These are phyloP conservation scores for Aegithalos caudatus DNA, from an alignment of 2,113 vertebrate genomes.

Conservation along the genomic window DNA sequence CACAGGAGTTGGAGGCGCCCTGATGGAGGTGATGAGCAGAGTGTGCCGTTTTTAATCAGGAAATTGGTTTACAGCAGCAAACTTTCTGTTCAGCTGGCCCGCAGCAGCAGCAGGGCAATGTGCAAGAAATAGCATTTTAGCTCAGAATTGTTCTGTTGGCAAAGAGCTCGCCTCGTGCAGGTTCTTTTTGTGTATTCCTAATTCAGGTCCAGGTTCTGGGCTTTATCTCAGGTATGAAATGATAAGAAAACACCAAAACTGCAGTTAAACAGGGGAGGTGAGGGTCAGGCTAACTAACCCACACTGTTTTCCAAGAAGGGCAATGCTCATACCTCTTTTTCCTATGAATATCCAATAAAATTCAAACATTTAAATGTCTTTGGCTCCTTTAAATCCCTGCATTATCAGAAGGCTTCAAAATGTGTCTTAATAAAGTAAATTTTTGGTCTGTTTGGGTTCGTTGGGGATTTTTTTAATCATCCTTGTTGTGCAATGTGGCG, in stretches of 20 bases:
- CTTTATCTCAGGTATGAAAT: background rate
- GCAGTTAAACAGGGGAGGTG: background rate
- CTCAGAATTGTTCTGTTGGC: background rate
- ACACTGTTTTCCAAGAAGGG: background rate
- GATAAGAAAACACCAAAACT: background rate
- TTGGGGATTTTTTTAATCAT: background rate
- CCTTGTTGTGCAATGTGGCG: background rate
- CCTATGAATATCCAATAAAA: background rate
- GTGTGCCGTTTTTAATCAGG: background rate
- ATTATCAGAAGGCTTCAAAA: background rate
- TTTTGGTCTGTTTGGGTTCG: background rate
- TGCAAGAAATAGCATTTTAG: background rate
- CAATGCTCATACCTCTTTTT: background rate
- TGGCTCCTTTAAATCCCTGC: background rate
- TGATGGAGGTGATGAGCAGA: background rate
- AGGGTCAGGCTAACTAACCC: background rate
- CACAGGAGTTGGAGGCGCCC: background rate
- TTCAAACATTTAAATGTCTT: background rate
- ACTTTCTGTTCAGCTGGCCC: slow-evolving; percentile 17
- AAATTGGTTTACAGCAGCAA: slow-evolving; percentile 5
- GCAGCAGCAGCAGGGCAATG: background rate
- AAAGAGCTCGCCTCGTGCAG: background rate
- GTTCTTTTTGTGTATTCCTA: background rate
- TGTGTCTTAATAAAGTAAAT: background rate
- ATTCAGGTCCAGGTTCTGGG: background rate